A percentile compares a stretch with the other conserved stretches of the same genome.
These are phyloP conservation scores for Chromobotia macracanthus DNA, from an alignment of 2,797 vertebrate genomes.

Conservation along the genomic window DNA sequence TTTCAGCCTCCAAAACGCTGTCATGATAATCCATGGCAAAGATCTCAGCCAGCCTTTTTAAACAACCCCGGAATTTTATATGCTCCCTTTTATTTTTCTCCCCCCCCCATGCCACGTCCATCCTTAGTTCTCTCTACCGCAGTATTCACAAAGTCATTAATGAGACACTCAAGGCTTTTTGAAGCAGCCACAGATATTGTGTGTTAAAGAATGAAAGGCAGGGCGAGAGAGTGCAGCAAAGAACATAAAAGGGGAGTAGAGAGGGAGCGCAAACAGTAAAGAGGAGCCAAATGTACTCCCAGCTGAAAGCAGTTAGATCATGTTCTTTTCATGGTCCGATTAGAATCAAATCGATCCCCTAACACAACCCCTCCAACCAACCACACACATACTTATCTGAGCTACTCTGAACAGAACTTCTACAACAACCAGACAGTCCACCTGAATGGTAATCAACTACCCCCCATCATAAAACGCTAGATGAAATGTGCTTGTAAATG, in stretches of 20 bases:
- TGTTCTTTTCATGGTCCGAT: constrained; percentile 99
- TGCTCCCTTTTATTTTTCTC: constrained; percentile 44
- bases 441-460: constrained; percentile 96
- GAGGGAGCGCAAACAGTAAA: constrained; percentile 69
- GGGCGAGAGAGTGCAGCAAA: constrained; percentile 69
- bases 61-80: constrained; percentile 97
- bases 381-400: constrained; percentile 86
- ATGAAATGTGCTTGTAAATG: constrained; percentile 68
- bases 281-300: constrained; percentile 97
- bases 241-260: constrained; percentile 59
- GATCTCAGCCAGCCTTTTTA: constrained; percentile 88
- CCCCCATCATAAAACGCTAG: constrained; percentile 82
- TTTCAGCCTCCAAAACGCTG: constrained; percentile 89
- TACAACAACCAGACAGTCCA: constrained; percentile 88
- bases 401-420: constrained; percentile 91
- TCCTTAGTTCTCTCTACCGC: constrained; percentile 79
- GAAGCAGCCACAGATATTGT: constrained; percentile 97
- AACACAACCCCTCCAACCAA: constrained; percentile 81
- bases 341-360: constrained; percentile 99
- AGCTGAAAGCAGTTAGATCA: constrained; percentile 99
- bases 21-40: constrained; percentile 91
- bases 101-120: constrained; percentile 62
- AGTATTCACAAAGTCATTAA: constrained; percentile 97
- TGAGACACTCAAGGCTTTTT: constrained; percentile 99
- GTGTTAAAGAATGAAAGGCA: constrained; percentile 69